These are phyloP conservation scores for Calliphora vicina DNA, from an alignment of 1,140 invertebrate species.

Conservation along the genomic window DNA sequence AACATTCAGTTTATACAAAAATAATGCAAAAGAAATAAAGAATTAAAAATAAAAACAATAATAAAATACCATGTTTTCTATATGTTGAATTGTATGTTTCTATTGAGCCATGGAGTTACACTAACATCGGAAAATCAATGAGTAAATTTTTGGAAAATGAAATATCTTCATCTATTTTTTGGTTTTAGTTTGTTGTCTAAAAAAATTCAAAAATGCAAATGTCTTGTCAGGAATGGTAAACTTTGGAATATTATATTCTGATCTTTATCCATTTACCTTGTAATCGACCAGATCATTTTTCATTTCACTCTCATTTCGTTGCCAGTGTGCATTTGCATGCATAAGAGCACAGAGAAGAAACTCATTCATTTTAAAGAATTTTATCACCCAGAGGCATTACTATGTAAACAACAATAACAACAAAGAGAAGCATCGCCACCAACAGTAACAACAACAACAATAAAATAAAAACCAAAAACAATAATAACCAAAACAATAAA, in stretches of 20 bases:
- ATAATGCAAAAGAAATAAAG: neutral
- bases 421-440: neutral
- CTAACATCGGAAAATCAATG: neutral
- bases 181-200: too few species aligned
- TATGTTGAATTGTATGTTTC: neutral
- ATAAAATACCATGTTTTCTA: neutral
- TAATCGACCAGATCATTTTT: too few species aligned
- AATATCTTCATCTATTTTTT: too few species aligned
- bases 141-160: too few species aligned
- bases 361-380: neutral
- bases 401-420: slow-evolving; percentile 23
- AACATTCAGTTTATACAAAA: slow-evolving; percentile 10
- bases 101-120: neutral
- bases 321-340: too few species aligned
- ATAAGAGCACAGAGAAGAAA: too few species aligned
- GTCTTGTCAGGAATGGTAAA: too few species aligned
- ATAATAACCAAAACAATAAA: slow-evolving; percentile 23
- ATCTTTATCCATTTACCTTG: too few species aligned
- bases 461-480: slow-evolving; percentile 4
- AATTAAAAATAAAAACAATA: neutral
- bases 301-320: too few species aligned
- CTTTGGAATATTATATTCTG: too few species aligned
- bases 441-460: slow-evolving; percentile 12
- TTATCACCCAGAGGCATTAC: slow-evolving; percentile 16
- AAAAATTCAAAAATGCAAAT: too few species aligned